These are phyloP conservation scores for Chirona hameri DNA, from an alignment of 2,888 invertebrate species.

Conservation along the genomic window DNA sequence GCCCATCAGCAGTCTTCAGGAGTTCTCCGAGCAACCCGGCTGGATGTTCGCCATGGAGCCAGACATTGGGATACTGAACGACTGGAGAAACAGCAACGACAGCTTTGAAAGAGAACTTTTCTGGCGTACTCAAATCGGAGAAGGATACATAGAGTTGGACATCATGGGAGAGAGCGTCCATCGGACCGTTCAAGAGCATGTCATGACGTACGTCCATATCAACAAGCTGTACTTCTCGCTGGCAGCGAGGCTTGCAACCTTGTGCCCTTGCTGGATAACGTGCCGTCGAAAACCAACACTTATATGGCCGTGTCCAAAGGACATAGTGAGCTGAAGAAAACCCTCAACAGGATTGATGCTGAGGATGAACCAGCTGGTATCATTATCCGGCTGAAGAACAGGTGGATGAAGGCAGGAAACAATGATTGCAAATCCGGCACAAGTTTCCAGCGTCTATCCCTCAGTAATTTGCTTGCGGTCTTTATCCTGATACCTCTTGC, in stretches of 20 bases:
- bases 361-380: no score
- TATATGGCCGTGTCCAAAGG: neutral
- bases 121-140: neutral
- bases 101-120: neutral
- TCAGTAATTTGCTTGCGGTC: no score
- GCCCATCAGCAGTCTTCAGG: neutral
- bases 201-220: neutral
- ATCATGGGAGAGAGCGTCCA: neutral
- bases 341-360: neutral
- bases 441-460: no score
- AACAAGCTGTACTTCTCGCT: neutral
- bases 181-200: neutral
- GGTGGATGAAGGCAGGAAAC: no score
- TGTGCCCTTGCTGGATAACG: neutral
- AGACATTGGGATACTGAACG: neutral
- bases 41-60: neutral
- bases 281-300: neutral
- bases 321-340: neutral
- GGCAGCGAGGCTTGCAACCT: neutral
- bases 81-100: neutral
- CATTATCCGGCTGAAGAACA: no score
- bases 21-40: conserved; percentile 1
- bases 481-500: no score
- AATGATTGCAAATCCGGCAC: no score
- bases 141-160: neutral